Evolutionary conservation across 2,888 invertebrate genomes (phyloP).

Genomic region (Eustalomyia histrio): DNA sequence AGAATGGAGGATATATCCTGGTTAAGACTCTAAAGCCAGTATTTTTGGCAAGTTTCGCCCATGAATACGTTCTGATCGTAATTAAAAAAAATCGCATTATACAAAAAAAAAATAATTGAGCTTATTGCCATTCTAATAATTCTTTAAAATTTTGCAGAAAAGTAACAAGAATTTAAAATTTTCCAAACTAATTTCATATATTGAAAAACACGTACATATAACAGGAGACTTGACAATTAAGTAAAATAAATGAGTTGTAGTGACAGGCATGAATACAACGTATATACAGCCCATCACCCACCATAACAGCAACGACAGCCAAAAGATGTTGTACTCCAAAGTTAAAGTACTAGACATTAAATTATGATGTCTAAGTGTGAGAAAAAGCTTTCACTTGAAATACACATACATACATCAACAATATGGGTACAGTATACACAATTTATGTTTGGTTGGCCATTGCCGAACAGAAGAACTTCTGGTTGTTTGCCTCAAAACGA

Average conservation of each 20-base stretch:
- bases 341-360: slow-evolving; percentile 46
- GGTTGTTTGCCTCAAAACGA: slow-evolving; percentile 19
- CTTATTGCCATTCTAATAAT: too few species aligned
- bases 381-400: slow-evolving; percentile 29
- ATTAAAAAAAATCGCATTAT: too few species aligned
- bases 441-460: slow-evolving; percentile 20
- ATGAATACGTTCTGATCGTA: too few species aligned
- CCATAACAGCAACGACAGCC: slow-evolving; percentile 19
- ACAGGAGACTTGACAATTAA: slow-evolving; percentile 74
- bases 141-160: too few species aligned
- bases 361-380: slow-evolving; percentile 49
- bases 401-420: neutral
- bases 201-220: neutral
- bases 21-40: too few species aligned
- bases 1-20: too few species aligned
- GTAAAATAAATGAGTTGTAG: slow-evolving; percentile 75
- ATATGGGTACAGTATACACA: neutral
- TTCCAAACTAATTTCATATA: neutral
- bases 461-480: slow-evolving; percentile 14
- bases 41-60: too few species aligned
- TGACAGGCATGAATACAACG: slow-evolving; percentile 57
- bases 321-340: slow-evolving; percentile 50
- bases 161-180: neutral
- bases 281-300: slow-evolving; percentile 16
- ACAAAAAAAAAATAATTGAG: too few species aligned